phyloP scores from a whole-genome alignment of 2,113 vertebrate species.

The Delphinus delphis region DNA sequence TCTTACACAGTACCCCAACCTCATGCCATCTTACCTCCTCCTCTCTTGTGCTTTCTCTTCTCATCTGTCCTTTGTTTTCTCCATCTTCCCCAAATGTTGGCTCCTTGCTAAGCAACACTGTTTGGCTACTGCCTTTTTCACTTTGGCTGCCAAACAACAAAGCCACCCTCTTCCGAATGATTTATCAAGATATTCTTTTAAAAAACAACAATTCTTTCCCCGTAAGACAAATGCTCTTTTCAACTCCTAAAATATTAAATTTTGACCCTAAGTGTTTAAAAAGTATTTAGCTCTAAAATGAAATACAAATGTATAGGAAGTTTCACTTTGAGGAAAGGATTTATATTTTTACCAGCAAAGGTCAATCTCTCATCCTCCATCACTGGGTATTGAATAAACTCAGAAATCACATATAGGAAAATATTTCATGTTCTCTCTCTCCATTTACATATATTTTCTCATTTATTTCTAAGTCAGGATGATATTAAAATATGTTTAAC shows the following conservation, averaged over 20 bases:
- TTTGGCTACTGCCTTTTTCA: background rate
- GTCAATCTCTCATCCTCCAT: background rate
- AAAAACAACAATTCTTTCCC: background rate
- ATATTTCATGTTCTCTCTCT: background rate
- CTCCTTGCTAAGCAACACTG: background rate
- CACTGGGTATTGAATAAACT: background rate
- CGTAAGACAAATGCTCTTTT: background rate
- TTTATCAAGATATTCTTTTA: background rate
- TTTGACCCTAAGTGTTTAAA: background rate
- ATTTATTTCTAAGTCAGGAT: background rate
- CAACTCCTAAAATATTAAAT: background rate
- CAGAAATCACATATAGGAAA: background rate
- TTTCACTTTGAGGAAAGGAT: background rate
- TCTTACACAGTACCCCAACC: background rate
- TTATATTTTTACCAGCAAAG: background rate
- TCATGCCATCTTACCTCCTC: accelerated
- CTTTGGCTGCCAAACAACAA: background rate
- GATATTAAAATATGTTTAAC: background rate
- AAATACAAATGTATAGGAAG: background rate
- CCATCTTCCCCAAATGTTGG: background rate
- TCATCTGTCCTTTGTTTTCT: background rate
- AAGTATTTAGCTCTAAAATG: background rate
- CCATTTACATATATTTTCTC: background rate
- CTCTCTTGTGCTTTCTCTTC: background rate
- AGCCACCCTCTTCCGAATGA: background rate